A percentile compares a stretch with the other conserved stretches of the same genome.
phyloP scores from a whole-genome alignment of 1,140 invertebrate genomes.

The Drosophila sturtevanti region DNA sequence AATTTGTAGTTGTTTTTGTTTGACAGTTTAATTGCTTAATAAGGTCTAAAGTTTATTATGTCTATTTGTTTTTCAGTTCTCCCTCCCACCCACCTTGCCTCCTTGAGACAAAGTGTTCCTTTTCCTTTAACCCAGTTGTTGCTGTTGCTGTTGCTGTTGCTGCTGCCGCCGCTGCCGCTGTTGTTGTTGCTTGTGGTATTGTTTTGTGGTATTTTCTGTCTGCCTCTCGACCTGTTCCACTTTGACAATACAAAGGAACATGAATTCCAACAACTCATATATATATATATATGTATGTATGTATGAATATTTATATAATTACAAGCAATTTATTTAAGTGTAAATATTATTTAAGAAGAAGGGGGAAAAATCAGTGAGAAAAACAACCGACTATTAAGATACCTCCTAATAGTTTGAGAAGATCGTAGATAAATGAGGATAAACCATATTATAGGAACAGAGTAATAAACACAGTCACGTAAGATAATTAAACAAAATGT shows the following conservation, averaged over 20 bases:
- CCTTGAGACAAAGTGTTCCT: not conserved
- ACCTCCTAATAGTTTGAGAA: not conserved
- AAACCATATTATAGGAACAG: no score
- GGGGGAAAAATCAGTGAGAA: not conserved
- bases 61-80: not conserved
- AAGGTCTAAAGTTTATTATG: not conserved
- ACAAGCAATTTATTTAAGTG: slow-evolving; percentile 58
- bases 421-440: not conserved
- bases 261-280: slow-evolving; percentile 12
- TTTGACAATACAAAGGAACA: slow-evolving; percentile 20
- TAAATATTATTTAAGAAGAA: slow-evolving; percentile 38
- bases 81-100: not conserved
- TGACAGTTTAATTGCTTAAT: not conserved
- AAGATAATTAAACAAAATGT: no score
- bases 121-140: not conserved
- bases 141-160: not conserved
- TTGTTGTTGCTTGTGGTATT: not conserved
- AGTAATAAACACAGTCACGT: no score
- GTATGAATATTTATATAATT: slow-evolving; percentile 57
- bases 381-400: not conserved
- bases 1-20: not conserved
- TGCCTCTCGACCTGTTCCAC: slow-evolving; percentile 20
- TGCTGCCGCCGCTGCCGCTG: not conserved
- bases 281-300: not conserved
- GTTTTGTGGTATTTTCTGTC: slow-evolving; percentile 7